phyloP scores from a whole-genome alignment of 2,113 vertebrate species.

The Progne subis region DNA sequence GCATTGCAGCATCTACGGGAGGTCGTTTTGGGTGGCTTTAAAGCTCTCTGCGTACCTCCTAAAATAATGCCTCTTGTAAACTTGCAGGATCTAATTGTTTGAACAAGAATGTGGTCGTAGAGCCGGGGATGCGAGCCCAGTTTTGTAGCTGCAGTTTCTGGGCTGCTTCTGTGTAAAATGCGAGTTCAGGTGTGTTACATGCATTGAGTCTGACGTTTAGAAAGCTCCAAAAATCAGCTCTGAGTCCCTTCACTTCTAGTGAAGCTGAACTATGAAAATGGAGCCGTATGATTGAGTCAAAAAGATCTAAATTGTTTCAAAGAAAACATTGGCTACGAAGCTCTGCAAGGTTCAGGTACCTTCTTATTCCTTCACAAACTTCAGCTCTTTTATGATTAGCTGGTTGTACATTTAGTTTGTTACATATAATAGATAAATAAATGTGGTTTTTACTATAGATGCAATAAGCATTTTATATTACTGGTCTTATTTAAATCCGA shows the following conservation, averaged over 20 bases:
- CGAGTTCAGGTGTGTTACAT: background rate
- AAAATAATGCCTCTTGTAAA: background rate
- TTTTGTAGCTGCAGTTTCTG: background rate
- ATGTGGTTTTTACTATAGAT: background rate
- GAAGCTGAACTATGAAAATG: background rate
- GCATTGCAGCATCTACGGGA: background rate
- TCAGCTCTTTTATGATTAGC: background rate
- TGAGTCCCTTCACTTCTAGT: background rate
- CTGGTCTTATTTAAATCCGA: background rate
- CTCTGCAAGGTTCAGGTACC: background rate
- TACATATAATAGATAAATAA: background rate
- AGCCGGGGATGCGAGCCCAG: background rate
- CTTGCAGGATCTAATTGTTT: background rate
- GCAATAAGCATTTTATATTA: background rate
- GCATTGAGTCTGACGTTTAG: accelerated
- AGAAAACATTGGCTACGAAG: background rate
- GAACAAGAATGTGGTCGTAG: background rate
- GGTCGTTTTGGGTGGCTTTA: background rate
- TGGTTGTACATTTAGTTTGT: background rate
- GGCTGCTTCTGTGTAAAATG: background rate
- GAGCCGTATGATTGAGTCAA: background rate
- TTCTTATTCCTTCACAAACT: background rate
- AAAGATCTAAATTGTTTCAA: background rate
- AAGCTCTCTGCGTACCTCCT: background rate
- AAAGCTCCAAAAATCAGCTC: background rate